A percentile compares a stretch with the other conserved stretches of the same genome.
Evolutionary conservation across 2,888 invertebrate genomes (phyloP).

Genomic region (Neoitamus cyanurus): DNA sequence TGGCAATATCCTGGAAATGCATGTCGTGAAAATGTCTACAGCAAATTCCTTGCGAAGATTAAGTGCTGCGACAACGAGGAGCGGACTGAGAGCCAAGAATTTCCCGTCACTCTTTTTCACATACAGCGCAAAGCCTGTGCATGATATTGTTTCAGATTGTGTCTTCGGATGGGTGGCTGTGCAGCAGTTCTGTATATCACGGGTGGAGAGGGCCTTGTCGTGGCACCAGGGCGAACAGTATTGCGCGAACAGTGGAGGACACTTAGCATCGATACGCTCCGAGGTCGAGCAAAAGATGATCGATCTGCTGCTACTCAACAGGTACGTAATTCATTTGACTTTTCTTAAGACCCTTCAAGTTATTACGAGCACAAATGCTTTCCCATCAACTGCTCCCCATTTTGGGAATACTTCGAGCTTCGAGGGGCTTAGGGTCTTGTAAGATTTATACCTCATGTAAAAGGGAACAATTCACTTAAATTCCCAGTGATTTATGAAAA

Average conservation of each 20-base stretch:
- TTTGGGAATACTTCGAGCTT: not conserved
- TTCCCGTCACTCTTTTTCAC: slow-evolving; percentile 71
- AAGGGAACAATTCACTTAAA: not conserved
- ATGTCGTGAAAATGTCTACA: slow-evolving; percentile 53
- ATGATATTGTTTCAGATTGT: slow-evolving; percentile 74
- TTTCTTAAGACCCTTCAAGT: not conserved
- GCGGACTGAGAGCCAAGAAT: slow-evolving; percentile 14
- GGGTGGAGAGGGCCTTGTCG: slow-evolving; percentile 70
- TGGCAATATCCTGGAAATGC: slow-evolving; percentile 58
- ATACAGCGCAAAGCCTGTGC: slow-evolving; percentile 74
- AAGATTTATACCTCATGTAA: not conserved
- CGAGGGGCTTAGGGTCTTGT: not conserved
- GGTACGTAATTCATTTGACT: slow-evolving; percentile 67
- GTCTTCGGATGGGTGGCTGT: slow-evolving; percentile 78
- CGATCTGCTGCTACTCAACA: slow-evolving; percentile 73
- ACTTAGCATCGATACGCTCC: slow-evolving; percentile 75
- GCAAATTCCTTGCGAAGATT: slow-evolving; percentile 54
- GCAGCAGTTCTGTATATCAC: slow-evolving; percentile 75
- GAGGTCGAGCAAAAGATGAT: slow-evolving; percentile 74
- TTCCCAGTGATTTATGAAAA: not conserved
- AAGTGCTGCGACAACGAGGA: slow-evolving; percentile 12
- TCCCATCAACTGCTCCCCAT: not conserved
- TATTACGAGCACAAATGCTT: not conserved
- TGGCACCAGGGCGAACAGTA: slow-evolving; percentile 78
- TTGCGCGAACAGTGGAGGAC: slow-evolving; percentile 74